Base-by-base conservation (phyloP, 2,797 vertebrate genomes). In the Triplophysa yarkandensis region DNA sequence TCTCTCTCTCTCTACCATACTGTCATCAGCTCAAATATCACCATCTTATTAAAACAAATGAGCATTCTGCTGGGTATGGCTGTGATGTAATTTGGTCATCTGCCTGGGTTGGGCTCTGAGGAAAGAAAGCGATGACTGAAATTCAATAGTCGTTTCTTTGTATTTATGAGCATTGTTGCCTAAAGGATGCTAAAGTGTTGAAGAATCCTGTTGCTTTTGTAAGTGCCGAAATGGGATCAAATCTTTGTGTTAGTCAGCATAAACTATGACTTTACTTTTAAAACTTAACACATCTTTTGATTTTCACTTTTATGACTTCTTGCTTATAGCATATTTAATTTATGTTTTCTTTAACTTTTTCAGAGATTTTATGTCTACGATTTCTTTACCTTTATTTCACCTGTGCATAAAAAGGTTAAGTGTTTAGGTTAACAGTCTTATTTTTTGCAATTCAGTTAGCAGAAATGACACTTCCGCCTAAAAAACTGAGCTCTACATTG, bases 31-130 rank as follows among this genome's bases (percentile, higher is more conserved):
- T 19, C 34, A 27, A 64, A 68, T 70, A 63, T 74, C 76, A 67
- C 25, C 7, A 39, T 77, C 69, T 83, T 82, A 82, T 80, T 77
- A 71, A 57, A 73, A 81, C 10, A 69, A 71, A 81, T 69, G 80
- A 72, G 27, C 68, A 69, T 76, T 50, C 76, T 66, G 68, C 73
- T 78, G 46, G 44, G 48, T 55, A 58, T 63, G 58, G 7, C 23
- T 48, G 58, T 73, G 68, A 62, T 66, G 62, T 69, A 68, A 60
- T 54, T 82, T 74, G 55, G 64, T 80, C 76, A 36, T 39, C 66
- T 70, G 70, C 67, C 73, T 67, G 65, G 57, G 23, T 69, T 55
- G 39, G 67, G 41, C 27, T 60, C 14, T 6, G 52, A 66, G 63
- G 71, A 60, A 77, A 73, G 52, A 57, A 71, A 48, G 71, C 17